Conservation (phyloP, 2,888 invertebrate species). For the Trachelus stipa region DNA sequence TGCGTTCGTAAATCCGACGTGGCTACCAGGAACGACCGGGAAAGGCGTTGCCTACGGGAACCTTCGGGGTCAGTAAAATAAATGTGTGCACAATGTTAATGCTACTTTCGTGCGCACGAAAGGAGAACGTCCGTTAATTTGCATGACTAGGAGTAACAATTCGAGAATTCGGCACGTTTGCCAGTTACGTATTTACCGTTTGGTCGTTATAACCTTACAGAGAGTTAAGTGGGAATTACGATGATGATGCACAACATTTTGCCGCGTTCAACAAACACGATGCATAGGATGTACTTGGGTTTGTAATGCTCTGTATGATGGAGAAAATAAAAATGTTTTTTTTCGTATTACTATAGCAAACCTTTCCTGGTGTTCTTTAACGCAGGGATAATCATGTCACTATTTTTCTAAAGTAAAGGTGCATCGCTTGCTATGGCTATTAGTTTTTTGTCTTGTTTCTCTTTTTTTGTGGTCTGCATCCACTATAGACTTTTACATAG, state of each 20-base stretch:
- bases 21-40: conserved; percentile 21
- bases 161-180: neutral
- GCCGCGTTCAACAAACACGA: neutral
- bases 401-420: neutral
- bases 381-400: neutral
- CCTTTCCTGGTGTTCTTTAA: neutral
- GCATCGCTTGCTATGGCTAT: neutral
- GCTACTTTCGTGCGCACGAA: neutral
- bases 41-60: conserved; percentile 19
- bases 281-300: neutral
- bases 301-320: neutral
- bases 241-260: neutral
- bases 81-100: neutral
- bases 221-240: neutral
- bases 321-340: neutral
- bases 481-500: neutral
- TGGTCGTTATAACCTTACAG: neutral
- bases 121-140: too few relatives aligned
- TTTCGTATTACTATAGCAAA: neutral
- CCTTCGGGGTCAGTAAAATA: neutral
- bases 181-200: neutral
- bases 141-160: neutral
- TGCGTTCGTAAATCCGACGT: neutral
- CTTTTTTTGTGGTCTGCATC: neutral
- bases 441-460: neutral